A percentile compares a stretch with the other conserved stretches of the same genome.
Evolutionary conservation across 2,797 vertebrate species (phyloP).

Genomic region (Uromys caudimaculatus): DNA sequence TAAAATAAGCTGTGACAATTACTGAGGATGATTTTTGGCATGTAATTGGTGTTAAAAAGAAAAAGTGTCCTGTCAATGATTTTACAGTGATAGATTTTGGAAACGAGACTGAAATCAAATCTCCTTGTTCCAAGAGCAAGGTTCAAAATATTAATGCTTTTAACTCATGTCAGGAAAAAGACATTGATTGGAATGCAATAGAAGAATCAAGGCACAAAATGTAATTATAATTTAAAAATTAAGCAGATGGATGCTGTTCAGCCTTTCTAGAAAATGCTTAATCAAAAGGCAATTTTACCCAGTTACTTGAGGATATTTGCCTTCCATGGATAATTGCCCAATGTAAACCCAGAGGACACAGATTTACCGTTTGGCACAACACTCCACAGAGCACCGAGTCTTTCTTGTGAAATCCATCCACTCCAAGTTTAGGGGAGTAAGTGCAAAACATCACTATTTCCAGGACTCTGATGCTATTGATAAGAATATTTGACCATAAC

Average conservation of each 20-base stretch:
- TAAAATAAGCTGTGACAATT: conserved; percentile 52
- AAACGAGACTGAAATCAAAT: conserved; percentile 11
- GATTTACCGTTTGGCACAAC: conserved; percentile 75
- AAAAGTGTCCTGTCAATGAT: conserved; percentile 11
- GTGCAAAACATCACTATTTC: neutral
- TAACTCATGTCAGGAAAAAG: conserved; percentile 17
- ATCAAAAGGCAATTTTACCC: conserved; percentile 69
- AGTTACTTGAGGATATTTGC: conserved; percentile 73
- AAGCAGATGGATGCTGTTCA: conserved; percentile 53
- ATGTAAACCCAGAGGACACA: conserved; percentile 63
- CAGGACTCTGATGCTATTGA: conserved; percentile 27
- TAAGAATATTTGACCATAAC: conserved; percentile 59
- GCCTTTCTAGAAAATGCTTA: conserved; percentile 67
- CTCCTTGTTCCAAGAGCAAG: neutral
- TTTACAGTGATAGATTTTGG: neutral
- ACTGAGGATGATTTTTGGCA: neutral
- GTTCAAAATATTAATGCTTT: conserved; percentile 34
- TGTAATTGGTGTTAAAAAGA: neutral
- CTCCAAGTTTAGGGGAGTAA: conserved; percentile 57
- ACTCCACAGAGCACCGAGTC: conserved; percentile 11
- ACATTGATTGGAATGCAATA: conserved; percentile 17
- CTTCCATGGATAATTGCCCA: conserved; percentile 76
- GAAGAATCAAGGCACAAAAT: conserved; percentile 61
- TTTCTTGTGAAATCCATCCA: conserved; percentile 53
- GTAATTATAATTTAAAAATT: conserved; percentile 74